phyloP scores from a whole-genome alignment of 2,113 vertebrate genomes.

The Xerus inauris region DNA sequence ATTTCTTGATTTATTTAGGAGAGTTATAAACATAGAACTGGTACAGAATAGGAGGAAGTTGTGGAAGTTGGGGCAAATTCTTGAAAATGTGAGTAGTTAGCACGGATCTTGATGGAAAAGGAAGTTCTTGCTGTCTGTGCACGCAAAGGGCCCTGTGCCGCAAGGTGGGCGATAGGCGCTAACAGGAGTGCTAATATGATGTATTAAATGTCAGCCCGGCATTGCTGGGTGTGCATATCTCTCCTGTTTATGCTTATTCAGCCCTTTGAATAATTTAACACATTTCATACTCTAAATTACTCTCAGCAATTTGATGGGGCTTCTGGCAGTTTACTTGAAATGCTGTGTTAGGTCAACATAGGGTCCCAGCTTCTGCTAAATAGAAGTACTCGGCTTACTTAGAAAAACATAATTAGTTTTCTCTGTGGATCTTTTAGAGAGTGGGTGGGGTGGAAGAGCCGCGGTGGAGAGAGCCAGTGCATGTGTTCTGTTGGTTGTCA shows the following conservation, averaged over 20 bases:
- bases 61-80: background rate
- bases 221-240: slow-evolving; percentile 90
- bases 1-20: background rate
- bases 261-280: slow-evolving; percentile 95
- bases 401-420: slow-evolving; percentile 87
- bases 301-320: slow-evolving; percentile 92
- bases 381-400: slow-evolving; percentile 87
- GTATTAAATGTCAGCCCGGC: slow-evolving; percentile 93
- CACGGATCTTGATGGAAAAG: slow-evolving; percentile 2
- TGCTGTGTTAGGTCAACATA: slow-evolving; percentile 89
- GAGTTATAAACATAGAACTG: background rate
- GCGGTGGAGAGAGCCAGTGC: background rate
- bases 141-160: slow-evolving; percentile 67
- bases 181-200: slow-evolving; percentile 94
- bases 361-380: slow-evolving; percentile 89
- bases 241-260: slow-evolving; percentile 95
- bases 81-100: slow-evolving; percentile 57
- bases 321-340: slow-evolving; percentile 90
- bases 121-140: slow-evolving; percentile 41
- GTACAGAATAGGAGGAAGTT: background rate
- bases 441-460: background rate
- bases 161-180: slow-evolving; percentile 85
- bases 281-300: slow-evolving; percentile 95
- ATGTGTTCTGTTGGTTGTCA: background rate
- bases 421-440: slow-evolving; percentile 74